A percentile compares a stretch with the other conserved stretches of the same genome.
Evolutionary conservation across 2,888 invertebrate species (phyloP).

Genomic region (Eristalis arbustorum): DNA sequence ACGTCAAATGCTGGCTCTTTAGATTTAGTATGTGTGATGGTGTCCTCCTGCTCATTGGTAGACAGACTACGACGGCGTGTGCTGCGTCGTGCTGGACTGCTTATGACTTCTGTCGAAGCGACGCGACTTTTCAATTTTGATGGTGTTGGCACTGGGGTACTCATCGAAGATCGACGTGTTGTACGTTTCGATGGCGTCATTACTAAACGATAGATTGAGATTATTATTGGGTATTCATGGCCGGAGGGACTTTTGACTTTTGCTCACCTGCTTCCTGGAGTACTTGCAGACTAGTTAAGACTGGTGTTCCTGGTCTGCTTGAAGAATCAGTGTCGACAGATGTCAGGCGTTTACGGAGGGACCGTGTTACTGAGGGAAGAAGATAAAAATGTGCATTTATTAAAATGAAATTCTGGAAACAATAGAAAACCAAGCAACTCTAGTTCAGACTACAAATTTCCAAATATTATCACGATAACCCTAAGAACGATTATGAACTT

Average conservation of each 20-base stretch:
- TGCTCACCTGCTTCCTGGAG: slow-evolving; percentile 53
- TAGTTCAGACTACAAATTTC: too few relatives aligned
- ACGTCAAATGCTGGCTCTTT: slow-evolving; percentile 33
- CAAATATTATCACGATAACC: too few relatives aligned
- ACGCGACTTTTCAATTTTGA: slow-evolving; percentile 60
- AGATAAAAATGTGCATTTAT: not conserved
- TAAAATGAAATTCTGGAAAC: too few relatives aligned
- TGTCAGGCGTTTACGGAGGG: slow-evolving; percentile 73
- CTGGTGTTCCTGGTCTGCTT: slow-evolving; percentile 73
- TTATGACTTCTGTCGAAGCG: slow-evolving; percentile 66
- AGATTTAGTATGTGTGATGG: slow-evolving; percentile 55
- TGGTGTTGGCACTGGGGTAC: slow-evolving; percentile 55
- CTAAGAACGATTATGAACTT: too few relatives aligned
- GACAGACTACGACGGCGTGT: slow-evolving; percentile 69
- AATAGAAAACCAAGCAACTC: too few relatives aligned
- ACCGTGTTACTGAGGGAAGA: slow-evolving; percentile 72
- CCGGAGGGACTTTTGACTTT: not conserved
- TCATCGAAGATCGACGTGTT: slow-evolving; percentile 73
- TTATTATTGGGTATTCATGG: not conserved
- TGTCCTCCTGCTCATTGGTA: slow-evolving; percentile 59
- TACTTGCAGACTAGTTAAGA: slow-evolving; percentile 47
- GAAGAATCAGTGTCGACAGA: slow-evolving; percentile 72
- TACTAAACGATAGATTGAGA: slow-evolving; percentile 17
- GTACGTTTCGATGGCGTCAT: slow-evolving; percentile 72
- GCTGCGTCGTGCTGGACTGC: slow-evolving; percentile 69